phyloP scores from a whole-genome alignment of 2,113 vertebrate species.

The Pagrus major region DNA sequence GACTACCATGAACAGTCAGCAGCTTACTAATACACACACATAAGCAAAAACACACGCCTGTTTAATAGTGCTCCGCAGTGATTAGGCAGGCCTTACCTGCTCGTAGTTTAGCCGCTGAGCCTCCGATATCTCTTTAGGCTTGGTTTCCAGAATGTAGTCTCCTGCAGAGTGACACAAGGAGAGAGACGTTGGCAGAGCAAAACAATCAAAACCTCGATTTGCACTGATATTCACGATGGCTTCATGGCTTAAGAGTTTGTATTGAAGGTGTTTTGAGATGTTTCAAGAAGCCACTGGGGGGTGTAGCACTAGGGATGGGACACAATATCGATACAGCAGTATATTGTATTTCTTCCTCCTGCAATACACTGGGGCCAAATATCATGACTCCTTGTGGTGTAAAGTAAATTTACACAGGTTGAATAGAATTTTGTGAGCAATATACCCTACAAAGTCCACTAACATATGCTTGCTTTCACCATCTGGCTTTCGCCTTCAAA shows the following conservation, averaged over 20 bases:
- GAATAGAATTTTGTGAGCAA: too few relatives aligned
- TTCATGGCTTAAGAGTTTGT: slow-evolving; percentile 1
- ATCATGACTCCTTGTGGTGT: too few relatives aligned
- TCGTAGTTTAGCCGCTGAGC: slow-evolving; percentile 98
- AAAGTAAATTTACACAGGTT: too few relatives aligned
- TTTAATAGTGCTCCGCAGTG: slow-evolving; percentile 11
- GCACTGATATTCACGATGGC: background rate
- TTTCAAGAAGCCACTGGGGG: background rate
- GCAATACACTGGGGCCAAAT: too few relatives aligned
- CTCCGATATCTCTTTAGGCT: slow-evolving; percentile 99
- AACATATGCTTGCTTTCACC: too few relatives aligned
- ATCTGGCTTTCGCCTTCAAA: too few relatives aligned
- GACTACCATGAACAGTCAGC: slow-evolving; percentile 44
- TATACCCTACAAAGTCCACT: too few relatives aligned
- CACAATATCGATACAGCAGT: too few relatives aligned
- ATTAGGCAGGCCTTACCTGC: slow-evolving; percentile 87
- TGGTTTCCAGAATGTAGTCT: slow-evolving; percentile 98
- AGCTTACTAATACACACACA: slow-evolving; percentile 40
- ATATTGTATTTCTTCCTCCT: too few relatives aligned
- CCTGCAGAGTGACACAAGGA: slow-evolving; percentile 83
- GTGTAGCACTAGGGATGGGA: too few relatives aligned
- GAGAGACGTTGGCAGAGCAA: slow-evolving; percentile 8
- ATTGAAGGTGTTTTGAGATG: background rate
- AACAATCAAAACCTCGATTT: background rate
- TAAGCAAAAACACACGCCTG: slow-evolving; percentile 38